Evolutionary conservation across 2,888 invertebrate species (phyloP), one percentile per base, ranked within the genome.

Genomic region (Eubasilissa splendida): DNA sequence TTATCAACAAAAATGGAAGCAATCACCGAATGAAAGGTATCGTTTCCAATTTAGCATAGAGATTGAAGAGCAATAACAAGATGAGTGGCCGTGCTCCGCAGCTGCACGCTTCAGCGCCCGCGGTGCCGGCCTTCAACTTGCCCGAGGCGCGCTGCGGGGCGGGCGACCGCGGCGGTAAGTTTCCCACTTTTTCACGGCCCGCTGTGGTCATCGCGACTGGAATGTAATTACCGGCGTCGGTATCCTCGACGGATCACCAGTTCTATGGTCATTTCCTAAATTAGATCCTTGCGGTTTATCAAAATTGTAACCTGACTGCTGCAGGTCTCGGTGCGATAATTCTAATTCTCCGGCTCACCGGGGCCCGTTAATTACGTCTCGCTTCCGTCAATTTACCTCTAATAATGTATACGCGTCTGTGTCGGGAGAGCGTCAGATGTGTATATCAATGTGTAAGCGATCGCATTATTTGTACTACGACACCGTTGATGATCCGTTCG

Each of bases 111-210:
- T 54, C 12, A 8, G 10, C 7, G 75, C 60, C 75, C 52, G 75
- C 53, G 65, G 52, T 56, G 54, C 10, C 75, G 75, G 31, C 79
- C 79, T 79, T 79, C 79, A 79, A 79, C 79, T 79, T 79, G 79
- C 75, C 75, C 75, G 63, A 22, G 60, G 65, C 54, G 60, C 63
- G 54, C 76, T 65, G 76, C 65, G 50, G 59, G 42, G n/a, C 14
- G 8, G 33, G 8, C 12, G 59, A 9, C 71, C 33, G 70, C 58
- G 71, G 59, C 53, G 73, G 59, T 14, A 14, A 75, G 60, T 75
- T 75, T 75, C 59, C 53, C 52, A 75, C 52, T 75, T 75, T 75
- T 75, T 60, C 76, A 54, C 31, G 22, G 65, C 42, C 33, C 52
- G 54, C 65, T 65, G 76, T 65, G 76, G 76, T 76, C 53, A 65